Evolutionary conservation across 2,113 vertebrate genomes (phyloP), one percentile per base, ranked within the genome.

Genomic region (Oreochromis tanganicae): DNA sequence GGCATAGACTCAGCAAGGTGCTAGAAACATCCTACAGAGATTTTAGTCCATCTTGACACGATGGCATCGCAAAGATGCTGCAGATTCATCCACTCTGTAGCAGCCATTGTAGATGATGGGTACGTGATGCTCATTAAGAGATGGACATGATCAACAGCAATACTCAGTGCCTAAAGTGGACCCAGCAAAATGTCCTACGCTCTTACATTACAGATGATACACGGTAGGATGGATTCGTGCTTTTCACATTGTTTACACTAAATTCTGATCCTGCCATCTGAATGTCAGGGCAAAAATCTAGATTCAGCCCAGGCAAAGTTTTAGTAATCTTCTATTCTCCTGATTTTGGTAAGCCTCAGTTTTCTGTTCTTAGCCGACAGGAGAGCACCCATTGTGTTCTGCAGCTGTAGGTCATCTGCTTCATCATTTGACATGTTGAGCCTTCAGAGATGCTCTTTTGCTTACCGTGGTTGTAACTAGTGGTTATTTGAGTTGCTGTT

Each of bases 121-220:
- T 41, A 68, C 36, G 0, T 21, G 38, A 2, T 17, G 38, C 2
- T 27, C 68, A 17, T 73, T 6, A 73, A 73, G 68, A 27, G 13
- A 17, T 73, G 21, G 21, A 29, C 21, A 29, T 17, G 0, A 46
- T 73, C 21, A 48, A 46, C 41, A 73, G 13, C 66, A 46, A 73
- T 46, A 46, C 38, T 41, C 36, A 1, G n/a, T 41, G 19, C 36
- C 63, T 38, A 41, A 68, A 14, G 3, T 2, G 61, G 6, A 38
- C 34, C 3, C 34, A 68, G 61, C 0, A 68, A 68, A 8, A 21
- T 68, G 0, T 46, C 41, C 21, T 6, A 5, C 41, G 48, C 41
- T 27, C 1, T 75, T 48, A 29, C 43, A 19, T 27, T 75, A 6
- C 2, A 46, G 38, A 73, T 43, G 14, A 75, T 29, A 1, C 24